Conservation (phyloP, 2,113 vertebrate species). For the Dasyprocta punctata region DNA sequence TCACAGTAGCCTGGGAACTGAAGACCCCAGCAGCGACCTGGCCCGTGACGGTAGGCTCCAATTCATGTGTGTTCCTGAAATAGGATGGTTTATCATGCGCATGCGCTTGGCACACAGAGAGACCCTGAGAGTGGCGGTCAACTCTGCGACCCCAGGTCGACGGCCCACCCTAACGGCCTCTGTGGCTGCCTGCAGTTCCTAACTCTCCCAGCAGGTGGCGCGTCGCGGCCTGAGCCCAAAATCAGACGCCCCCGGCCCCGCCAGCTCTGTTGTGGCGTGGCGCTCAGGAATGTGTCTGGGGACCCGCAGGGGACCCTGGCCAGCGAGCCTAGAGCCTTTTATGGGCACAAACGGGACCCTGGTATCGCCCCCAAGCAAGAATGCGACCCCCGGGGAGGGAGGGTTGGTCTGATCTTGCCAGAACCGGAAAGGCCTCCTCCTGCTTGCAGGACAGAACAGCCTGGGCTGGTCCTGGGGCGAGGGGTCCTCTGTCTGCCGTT, state of each 20-base stretch:
- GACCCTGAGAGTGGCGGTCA: accelerated
- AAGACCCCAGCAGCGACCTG: neutral
- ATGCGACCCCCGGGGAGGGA: neutral
- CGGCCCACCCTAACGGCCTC: accelerated
- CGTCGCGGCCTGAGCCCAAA: neutral
- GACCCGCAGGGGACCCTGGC: neutral
- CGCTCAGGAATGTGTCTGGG: neutral
- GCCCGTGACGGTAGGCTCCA: neutral
- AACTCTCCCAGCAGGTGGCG: neutral
- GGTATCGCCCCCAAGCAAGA: neutral
- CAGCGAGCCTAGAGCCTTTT: neutral
- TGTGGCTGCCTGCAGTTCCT: neutral
- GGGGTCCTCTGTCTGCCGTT: neutral
- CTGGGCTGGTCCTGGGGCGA: neutral
- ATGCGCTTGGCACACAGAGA: neutral
- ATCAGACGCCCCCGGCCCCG: neutral
- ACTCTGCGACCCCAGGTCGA: neutral
- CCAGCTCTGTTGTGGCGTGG: accelerated
- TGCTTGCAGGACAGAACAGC: accelerated
- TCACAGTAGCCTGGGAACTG: neutral
- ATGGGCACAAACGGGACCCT: neutral
- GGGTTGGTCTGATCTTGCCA: neutral
- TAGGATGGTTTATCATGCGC: neutral
- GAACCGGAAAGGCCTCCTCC: neutral
- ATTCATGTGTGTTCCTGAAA: neutral